Evolutionary conservation across 2,888 invertebrate genomes (phyloP).

Genomic region (Corythucha ciliata): DNA sequence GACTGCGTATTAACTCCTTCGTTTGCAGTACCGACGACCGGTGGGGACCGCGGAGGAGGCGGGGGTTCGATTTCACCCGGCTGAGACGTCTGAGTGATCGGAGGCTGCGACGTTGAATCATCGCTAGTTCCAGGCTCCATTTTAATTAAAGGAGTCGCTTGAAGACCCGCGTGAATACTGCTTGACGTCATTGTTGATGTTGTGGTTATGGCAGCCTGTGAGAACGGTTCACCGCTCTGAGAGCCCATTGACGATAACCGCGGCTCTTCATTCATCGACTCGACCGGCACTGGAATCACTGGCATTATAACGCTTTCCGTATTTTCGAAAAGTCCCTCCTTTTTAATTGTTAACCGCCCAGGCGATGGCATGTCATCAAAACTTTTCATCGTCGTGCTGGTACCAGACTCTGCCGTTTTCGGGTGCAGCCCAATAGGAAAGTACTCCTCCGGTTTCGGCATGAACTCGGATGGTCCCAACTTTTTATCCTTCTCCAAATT

Average conservation of each 20-base stretch:
- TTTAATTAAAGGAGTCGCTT: slow-evolving; percentile 35
- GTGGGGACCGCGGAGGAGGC: slow-evolving; percentile 1
- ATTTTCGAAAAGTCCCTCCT: slow-evolving; percentile 34
- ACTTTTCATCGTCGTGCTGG: slow-evolving; percentile 29
- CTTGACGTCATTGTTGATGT: slow-evolving; percentile 39
- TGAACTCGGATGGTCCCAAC: slow-evolving; percentile 22
- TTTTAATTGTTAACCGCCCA: slow-evolving; percentile 33
- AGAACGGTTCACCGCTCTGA: slow-evolving; percentile 19
- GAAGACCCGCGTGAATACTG: slow-evolving; percentile 36
- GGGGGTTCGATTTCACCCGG: background rate
- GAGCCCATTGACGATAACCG: slow-evolving; percentile 14
- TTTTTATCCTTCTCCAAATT: slow-evolving; percentile 26
- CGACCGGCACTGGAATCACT: slow-evolving; percentile 29
- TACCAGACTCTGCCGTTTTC: slow-evolving; percentile 25
- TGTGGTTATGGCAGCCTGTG: slow-evolving; percentile 5
- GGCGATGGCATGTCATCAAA: slow-evolving; percentile 34
- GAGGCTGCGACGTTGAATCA: slow-evolving; percentile 15
- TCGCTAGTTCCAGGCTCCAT: slow-evolving; percentile 31
- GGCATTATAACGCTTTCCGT: slow-evolving; percentile 32
- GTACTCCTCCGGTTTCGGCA: slow-evolving; percentile 32
- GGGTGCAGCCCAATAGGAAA: slow-evolving; percentile 28
- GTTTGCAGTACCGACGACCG: no score
- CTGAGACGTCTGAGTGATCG: slow-evolving; percentile 1
- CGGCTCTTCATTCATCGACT: slow-evolving; percentile 34
- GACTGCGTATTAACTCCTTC: background rate